A percentile compares a stretch with the other conserved stretches of the same genome.
phyloP scores from a whole-genome alignment of 2,888 invertebrate species.

The Epiblema foenella region DNA sequence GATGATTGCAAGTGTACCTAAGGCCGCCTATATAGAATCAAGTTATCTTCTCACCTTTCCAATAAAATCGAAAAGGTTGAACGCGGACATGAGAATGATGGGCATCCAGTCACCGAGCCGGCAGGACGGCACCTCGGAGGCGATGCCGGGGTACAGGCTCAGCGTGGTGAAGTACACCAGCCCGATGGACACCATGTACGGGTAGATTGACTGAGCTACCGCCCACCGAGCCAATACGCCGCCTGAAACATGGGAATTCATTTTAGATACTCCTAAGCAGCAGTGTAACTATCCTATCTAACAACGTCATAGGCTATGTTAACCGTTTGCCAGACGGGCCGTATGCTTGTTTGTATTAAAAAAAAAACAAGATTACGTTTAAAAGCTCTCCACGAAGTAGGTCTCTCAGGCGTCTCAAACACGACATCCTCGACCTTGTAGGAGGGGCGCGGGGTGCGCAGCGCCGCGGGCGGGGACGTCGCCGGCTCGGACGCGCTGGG shows the following conservation, averaged over 20 bases:
- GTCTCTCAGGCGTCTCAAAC: conserved; percentile 84
- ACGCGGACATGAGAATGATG: conserved; percentile 94
- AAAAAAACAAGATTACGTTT: conserved; percentile 63
- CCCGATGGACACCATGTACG: conserved; percentile 95
- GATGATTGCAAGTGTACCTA: too few species aligned
- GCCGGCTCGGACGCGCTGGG: conserved; percentile 54
- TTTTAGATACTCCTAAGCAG: not conserved
- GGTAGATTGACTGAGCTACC: conserved; percentile 93
- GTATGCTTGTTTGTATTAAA: too few species aligned
- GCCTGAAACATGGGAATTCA: conserved; percentile 74
- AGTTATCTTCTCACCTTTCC: conserved; percentile 88
- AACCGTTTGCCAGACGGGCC: too few species aligned
- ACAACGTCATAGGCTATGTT: too few species aligned
- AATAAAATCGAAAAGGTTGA: conserved; percentile 93
- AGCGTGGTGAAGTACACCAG: conserved; percentile 95
- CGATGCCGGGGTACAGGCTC: conserved; percentile 95
- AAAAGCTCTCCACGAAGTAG: conserved; percentile 75
- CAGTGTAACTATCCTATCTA: too few species aligned
- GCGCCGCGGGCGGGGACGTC: conserved; percentile 59
- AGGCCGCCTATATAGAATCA: too few species aligned
- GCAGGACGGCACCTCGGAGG: conserved; percentile 94
- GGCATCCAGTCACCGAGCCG: conserved; percentile 95
- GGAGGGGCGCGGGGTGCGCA: conserved; percentile 81
- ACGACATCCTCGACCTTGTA: conserved; percentile 92
- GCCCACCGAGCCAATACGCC: conserved; percentile 90